Conservation (phyloP, 2,113 vertebrate genomes). For the Apeltes quadracus region DNA sequence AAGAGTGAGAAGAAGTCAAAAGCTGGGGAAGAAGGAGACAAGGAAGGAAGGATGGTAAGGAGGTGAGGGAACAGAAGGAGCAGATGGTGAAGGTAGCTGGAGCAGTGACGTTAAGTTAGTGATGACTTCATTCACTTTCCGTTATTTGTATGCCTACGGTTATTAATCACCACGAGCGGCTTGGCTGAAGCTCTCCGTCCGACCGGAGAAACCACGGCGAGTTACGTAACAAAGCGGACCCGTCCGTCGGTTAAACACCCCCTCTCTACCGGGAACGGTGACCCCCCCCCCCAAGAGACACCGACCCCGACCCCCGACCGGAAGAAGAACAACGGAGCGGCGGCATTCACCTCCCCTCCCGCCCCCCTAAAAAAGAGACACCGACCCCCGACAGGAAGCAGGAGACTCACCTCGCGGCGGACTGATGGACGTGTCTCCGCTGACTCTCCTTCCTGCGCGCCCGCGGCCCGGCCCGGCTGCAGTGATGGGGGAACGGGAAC, state of each 20-base stretch:
- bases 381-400: not conserved
- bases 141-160: not conserved
- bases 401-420: constrained; percentile 70
- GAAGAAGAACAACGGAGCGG: too few species aligned
- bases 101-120: not conserved
- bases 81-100: too few species aligned
- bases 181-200: not conserved
- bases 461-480: constrained; percentile 68
- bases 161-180: not conserved
- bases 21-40: not conserved
- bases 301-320: too few species aligned
- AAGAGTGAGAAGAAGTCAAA: not conserved
- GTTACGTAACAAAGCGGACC: not conserved
- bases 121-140: not conserved
- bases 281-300: not conserved
- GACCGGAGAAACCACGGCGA: not conserved
- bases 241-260: not conserved
- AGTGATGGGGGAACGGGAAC: constrained; percentile 60
- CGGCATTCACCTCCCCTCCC: not conserved
- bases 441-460: constrained; percentile 70
- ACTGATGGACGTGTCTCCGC: constrained; percentile 68
- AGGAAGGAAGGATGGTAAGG: not conserved
- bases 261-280: constrained; percentile 25
- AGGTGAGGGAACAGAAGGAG: not conserved
- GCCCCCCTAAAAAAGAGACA: too few species aligned